A percentile compares a stretch with the other conserved stretches of the same genome.
Conservation (phyloP, 1,140 invertebrate genomes). For the Drosophila kikkawai region DNA sequence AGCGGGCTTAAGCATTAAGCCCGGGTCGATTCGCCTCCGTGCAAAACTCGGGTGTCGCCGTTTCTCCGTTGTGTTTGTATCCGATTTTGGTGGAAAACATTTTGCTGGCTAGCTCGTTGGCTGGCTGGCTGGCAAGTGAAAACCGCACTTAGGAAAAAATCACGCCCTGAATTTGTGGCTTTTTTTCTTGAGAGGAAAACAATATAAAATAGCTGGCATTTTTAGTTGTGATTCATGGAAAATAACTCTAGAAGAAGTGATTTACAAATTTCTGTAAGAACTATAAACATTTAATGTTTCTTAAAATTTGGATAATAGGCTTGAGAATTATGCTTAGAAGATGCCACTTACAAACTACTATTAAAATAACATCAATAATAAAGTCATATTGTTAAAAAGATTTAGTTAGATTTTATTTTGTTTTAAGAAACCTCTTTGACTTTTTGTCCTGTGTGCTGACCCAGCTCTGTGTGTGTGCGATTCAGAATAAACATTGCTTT, state of each 20-base stretch:
- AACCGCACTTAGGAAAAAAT: slow-evolving; percentile 10
- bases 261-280: neutral
- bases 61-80: slow-evolving; percentile 51
- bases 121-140: slow-evolving; percentile 31
- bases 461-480: slow-evolving; percentile 56
- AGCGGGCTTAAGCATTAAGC: slow-evolving; percentile 76
- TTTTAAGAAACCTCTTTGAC: neutral
- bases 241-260: neutral
- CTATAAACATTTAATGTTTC: neutral
- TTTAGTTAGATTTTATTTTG: neutral
- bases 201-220: neutral
- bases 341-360: too few relatives aligned
- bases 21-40: slow-evolving; percentile 47
- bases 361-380: too few relatives aligned
- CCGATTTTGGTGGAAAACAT: slow-evolving; percentile 59
- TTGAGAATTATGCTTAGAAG: too few relatives aligned
- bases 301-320: neutral
- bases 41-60: slow-evolving; percentile 23
- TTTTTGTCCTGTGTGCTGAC: slow-evolving; percentile 1
- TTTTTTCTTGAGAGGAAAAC: neutral
- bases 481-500: slow-evolving; percentile 77
- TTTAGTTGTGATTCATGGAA: neutral
- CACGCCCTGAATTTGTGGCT: neutral
- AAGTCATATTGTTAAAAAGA: neutral
- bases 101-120: slow-evolving; percentile 46